Conservation (phyloP, 2,888 invertebrate genomes). For the Scrobipalpa costella region DNA sequence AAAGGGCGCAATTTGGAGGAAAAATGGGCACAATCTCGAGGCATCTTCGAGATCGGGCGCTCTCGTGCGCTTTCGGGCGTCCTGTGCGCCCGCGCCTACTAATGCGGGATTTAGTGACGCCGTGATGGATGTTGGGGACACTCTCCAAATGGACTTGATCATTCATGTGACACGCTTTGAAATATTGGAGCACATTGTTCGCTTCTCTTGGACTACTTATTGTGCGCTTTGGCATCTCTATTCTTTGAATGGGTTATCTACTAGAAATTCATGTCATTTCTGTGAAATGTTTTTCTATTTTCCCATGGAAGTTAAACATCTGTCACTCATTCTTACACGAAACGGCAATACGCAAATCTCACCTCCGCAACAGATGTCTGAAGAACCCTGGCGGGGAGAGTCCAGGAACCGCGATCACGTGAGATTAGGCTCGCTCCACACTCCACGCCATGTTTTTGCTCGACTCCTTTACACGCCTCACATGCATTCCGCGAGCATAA, state of each 20-base stretch:
- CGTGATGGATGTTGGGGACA: conserved; percentile 27
- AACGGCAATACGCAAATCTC: conserved; percentile 10
- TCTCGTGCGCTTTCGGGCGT: conserved; percentile 42
- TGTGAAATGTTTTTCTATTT: background rate
- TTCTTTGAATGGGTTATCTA: conserved; percentile 4
- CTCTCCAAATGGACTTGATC: conserved; percentile 15
- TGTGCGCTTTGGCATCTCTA: background rate
- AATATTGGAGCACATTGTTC: background rate
- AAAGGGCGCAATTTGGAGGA: conserved; percentile 80
- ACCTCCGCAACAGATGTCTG: conserved; percentile 14
- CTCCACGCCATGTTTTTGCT: conserved; percentile 58
- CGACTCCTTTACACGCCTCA: conserved; percentile 66
- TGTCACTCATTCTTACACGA: background rate
- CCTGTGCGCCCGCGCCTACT: conserved; percentile 53
- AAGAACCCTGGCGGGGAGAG: background rate
- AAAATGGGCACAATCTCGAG: conserved; percentile 74
- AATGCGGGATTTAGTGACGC: conserved; percentile 39
- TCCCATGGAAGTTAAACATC: background rate
- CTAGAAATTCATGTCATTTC: background rate
- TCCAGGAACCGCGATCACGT: conserved; percentile 60
- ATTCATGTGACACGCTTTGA: conserved; percentile 17
- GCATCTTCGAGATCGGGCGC: conserved; percentile 59
- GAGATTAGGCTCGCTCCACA: conserved; percentile 57
- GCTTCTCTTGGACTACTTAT: background rate
- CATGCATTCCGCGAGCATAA: conserved; percentile 72